A percentile compares a stretch with the other conserved stretches of the same genome.
These are phyloP conservation scores for Drosophila carrolli DNA, from an alignment of 1,140 invertebrate species.

Conservation along the genomic window DNA sequence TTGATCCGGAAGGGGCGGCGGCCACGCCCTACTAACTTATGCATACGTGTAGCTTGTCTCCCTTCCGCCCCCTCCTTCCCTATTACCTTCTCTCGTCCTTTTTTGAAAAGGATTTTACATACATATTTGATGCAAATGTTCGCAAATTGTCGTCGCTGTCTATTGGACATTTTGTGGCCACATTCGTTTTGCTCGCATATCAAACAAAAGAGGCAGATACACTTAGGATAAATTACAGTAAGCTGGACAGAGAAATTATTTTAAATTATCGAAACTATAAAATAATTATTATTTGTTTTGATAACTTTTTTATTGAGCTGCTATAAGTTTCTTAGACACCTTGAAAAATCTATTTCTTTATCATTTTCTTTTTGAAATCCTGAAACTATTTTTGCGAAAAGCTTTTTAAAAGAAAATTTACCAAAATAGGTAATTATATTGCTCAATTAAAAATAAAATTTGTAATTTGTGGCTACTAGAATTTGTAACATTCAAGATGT, in stretches of 20 bases:
- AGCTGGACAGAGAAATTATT: too few relatives aligned
- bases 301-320: too few relatives aligned
- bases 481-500: too few relatives aligned
- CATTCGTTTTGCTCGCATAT: conserved; percentile 30
- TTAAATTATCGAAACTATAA: too few relatives aligned
- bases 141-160: conserved; percentile 64
- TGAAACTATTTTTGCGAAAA: too few relatives aligned
- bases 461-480: background rate
- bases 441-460: too few relatives aligned
- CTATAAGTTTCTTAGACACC: too few relatives aligned
- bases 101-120: conserved; percentile 51
- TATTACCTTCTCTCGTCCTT: conserved; percentile 31
- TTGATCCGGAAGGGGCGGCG: conserved; percentile 14
- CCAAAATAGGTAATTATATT: too few relatives aligned
- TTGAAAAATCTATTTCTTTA: too few relatives aligned
- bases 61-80: background rate
- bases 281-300: too few relatives aligned
- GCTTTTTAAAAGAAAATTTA: too few relatives aligned
- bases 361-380: too few relatives aligned
- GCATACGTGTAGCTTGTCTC: conserved; percentile 69
- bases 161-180: conserved; percentile 56
- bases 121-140: conserved; percentile 67
- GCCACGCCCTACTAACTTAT: conserved; percentile 64
- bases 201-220: conserved; percentile 31
- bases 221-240: background rate